Percentiles rank a stretch among this genome's conserved stretches.
Conservation (phyloP, 2,113 vertebrate species). For the Dunckerocampus dactyliophorus region DNA sequence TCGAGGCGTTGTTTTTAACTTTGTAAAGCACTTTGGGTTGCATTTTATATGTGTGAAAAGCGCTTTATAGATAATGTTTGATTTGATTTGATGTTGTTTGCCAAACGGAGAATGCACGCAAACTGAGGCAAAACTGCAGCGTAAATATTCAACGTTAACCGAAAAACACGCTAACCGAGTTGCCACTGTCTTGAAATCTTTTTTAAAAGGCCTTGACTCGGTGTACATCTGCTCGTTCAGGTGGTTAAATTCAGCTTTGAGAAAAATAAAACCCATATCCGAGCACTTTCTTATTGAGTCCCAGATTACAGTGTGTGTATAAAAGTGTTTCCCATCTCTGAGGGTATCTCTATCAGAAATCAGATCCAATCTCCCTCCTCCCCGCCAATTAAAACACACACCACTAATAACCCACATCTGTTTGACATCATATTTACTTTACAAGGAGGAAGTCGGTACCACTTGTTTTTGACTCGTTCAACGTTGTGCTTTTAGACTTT, state of each 20-base stretch:
- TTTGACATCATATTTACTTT: constrained; percentile 62
- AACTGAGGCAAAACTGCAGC: too few species aligned
- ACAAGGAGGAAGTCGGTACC: constrained; percentile 33
- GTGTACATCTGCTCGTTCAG: constrained; percentile 1
- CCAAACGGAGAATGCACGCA: too few species aligned
- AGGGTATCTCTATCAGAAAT: constrained; percentile 40
- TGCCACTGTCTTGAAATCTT: too few species aligned
- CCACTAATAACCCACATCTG: constrained; percentile 54
- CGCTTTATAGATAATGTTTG: too few species aligned
- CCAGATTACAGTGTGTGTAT: constrained; percentile 13
- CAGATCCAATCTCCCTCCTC: constrained; percentile 45
- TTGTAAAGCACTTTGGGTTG: too few species aligned
- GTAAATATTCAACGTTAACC: too few species aligned
- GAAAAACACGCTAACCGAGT: too few species aligned
- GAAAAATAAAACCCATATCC: constrained; percentile 8
- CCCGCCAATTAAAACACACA: constrained; percentile 57
- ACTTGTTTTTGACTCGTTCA: constrained; percentile 34
- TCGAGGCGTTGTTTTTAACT: too few species aligned
- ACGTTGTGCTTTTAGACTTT: constrained; percentile 6
- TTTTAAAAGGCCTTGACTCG: neutral
- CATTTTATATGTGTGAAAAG: too few species aligned
- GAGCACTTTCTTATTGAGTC: constrained; percentile 8
- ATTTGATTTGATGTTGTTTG: too few species aligned
- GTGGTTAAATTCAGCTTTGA: constrained; percentile 4
- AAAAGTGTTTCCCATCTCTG: constrained; percentile 15